Evolutionary conservation across 2,797 vertebrate species (phyloP).

Genomic region (Melanotaenia parkinsoni): DNA sequence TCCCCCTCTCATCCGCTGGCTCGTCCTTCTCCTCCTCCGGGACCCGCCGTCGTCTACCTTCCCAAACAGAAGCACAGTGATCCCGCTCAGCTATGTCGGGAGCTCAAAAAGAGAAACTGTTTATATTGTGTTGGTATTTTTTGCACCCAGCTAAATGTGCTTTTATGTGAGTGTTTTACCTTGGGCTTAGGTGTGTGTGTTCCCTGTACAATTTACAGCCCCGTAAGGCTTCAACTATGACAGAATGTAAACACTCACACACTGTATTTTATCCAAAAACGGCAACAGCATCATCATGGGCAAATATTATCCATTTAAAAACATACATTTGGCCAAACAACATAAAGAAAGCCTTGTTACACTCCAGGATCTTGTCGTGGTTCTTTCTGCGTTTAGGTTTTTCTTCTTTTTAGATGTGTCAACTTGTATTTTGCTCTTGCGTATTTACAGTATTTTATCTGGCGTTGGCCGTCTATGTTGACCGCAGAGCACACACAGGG

Average conservation of each 20-base stretch:
- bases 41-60: neutral
- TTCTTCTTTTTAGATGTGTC: conserved; percentile 22
- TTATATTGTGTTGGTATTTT: conserved; percentile 12
- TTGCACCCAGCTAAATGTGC: conserved; percentile 1
- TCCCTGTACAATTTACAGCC: conserved; percentile 22
- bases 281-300: conserved; percentile 25
- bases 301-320: conserved; percentile 43
- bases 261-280: conserved; percentile 42
- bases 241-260: conserved; percentile 53
- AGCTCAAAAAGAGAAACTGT: conserved; percentile 22
- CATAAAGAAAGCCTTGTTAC: conserved; percentile 52
- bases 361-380: conserved; percentile 12
- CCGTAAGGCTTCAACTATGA: conserved; percentile 27
- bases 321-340: neutral
- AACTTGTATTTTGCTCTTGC: conserved; percentile 1
- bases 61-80: conserved; percentile 20
- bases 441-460: conserved; percentile 21
- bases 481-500: conserved; percentile 24
- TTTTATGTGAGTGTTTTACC: conserved; percentile 16
- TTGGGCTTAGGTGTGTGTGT: conserved; percentile 2
- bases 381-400: conserved; percentile 24
- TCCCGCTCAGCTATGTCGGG: conserved; percentile 21
- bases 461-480: conserved; percentile 15
- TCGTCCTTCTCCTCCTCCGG: conserved; percentile 1
- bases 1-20: conserved; percentile 16